Evolutionary conservation across 2,888 invertebrate genomes (phyloP).

Genomic region (Apotomis capreana): DNA sequence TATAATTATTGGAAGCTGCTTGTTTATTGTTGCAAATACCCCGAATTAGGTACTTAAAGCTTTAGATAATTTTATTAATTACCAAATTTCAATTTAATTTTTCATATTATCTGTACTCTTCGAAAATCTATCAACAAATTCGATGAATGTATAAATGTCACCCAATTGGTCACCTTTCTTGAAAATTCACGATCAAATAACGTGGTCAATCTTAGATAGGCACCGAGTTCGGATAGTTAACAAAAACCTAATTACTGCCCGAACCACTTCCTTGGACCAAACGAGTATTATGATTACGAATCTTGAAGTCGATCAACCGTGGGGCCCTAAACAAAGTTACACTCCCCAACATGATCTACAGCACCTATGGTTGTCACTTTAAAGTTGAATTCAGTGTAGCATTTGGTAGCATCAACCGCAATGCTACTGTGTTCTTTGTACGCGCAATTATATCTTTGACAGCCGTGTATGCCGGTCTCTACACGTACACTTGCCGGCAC

Average conservation of each 20-base stretch:
- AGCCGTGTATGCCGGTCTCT: conserved; percentile 63
- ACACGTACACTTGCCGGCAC: conserved; percentile 65
- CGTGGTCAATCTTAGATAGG: conserved; percentile 8
- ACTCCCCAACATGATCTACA: conserved; percentile 42
- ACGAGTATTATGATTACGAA: conserved; percentile 72
- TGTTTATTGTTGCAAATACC: neutral
- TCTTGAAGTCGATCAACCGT: conserved; percentile 75
- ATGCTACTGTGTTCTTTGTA: conserved; percentile 65
- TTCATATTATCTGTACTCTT: too few species aligned
- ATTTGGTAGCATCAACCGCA: conserved; percentile 51
- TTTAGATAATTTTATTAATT: neutral
- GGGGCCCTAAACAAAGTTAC: conserved; percentile 60
- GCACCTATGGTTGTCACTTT: conserved; percentile 44
- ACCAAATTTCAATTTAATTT: neutral
- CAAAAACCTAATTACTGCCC: conserved; percentile 69
- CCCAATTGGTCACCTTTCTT: conserved; percentile 14
- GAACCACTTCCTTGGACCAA: conserved; percentile 68
- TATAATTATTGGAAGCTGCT: neutral
- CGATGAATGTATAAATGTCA: conserved; percentile 2
- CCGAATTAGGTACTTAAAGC: neutral
- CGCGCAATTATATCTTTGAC: conserved; percentile 81
- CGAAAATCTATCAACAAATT: too few species aligned
- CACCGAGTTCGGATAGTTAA: conserved; percentile 49
- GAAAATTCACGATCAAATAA: conserved; percentile 19
- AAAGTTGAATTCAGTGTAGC: conserved; percentile 53